Evolutionary conservation across 2,888 invertebrate species (phyloP).

Genomic region (Chloroclysta siterata): DNA sequence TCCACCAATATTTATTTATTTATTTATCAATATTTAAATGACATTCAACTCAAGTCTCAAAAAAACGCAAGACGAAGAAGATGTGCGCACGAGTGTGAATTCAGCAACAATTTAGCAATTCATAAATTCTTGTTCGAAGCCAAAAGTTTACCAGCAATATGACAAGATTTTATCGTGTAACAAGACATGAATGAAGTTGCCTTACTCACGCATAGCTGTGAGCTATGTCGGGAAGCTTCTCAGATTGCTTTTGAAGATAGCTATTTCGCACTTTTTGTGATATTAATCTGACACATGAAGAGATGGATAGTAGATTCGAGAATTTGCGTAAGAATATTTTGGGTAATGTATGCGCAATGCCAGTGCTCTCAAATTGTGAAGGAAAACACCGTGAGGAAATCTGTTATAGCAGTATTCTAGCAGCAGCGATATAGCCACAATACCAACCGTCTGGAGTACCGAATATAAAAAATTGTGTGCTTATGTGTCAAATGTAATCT

Average conservation of each 20-base stretch:
- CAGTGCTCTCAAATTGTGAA: background rate
- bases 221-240: constrained; percentile 11
- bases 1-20: too few species aligned
- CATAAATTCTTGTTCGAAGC: constrained; percentile 14
- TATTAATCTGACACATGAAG: constrained; percentile 15
- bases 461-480: too few species aligned
- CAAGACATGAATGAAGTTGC: constrained; percentile 33
- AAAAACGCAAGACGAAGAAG: too few species aligned
- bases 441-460: too few species aligned
- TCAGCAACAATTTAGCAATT: background rate
- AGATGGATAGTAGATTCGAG: background rate
- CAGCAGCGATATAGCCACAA: too few species aligned
- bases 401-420: too few species aligned
- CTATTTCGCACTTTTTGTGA: constrained; percentile 10
- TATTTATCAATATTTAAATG: too few species aligned
- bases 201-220: constrained; percentile 27
- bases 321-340: constrained; percentile 3
- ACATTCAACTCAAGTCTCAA: too few species aligned
- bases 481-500: too few species aligned
- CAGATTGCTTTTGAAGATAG: constrained; percentile 22
- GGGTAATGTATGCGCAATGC: too few species aligned
- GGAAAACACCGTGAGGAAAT: background rate
- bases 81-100: background rate
- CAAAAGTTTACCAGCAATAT: constrained; percentile 24
- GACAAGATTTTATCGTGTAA: constrained; percentile 28